Percentiles rank a stretch among this genome's conserved stretches.
These are phyloP conservation scores for Morus bassanus DNA, from an alignment of 2,797 vertebrate genomes.

Conservation along the genomic window DNA sequence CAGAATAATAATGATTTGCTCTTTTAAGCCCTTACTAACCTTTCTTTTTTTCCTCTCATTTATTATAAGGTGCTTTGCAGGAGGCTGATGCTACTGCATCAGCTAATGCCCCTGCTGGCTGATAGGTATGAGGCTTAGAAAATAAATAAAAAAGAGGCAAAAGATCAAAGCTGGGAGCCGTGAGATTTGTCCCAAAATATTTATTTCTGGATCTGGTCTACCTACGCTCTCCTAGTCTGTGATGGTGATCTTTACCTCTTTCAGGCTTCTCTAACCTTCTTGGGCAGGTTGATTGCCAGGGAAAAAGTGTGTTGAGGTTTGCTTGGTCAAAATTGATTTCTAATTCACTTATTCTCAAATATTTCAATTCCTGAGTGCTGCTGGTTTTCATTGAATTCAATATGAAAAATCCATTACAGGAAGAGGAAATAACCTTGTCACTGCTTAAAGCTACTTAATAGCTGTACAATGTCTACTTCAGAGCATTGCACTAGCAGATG, in stretches of 20 bases:
- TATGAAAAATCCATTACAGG: neutral
- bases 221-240: neutral
- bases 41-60: neutral
- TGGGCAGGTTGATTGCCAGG: neutral
- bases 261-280: neutral
- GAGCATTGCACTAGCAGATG: neutral
- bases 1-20: neutral
- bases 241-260: neutral
- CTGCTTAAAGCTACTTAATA: neutral
- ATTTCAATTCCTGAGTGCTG: neutral
- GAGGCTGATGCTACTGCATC: neutral
- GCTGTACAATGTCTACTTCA: neutral
- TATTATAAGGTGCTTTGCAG: neutral
- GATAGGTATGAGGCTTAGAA: neutral
- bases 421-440: neutral
- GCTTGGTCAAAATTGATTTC: neutral
- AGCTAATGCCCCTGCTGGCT: neutral
- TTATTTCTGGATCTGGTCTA: neutral
- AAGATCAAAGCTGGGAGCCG: neutral
- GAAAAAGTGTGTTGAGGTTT: neutral
- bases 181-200: neutral
- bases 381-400: neutral
- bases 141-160: neutral
- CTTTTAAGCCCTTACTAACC: neutral
- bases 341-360: neutral